These are phyloP conservation scores for Trachops cirrhosus DNA, from an alignment of 2,797 vertebrate species.

Conservation along the genomic window DNA sequence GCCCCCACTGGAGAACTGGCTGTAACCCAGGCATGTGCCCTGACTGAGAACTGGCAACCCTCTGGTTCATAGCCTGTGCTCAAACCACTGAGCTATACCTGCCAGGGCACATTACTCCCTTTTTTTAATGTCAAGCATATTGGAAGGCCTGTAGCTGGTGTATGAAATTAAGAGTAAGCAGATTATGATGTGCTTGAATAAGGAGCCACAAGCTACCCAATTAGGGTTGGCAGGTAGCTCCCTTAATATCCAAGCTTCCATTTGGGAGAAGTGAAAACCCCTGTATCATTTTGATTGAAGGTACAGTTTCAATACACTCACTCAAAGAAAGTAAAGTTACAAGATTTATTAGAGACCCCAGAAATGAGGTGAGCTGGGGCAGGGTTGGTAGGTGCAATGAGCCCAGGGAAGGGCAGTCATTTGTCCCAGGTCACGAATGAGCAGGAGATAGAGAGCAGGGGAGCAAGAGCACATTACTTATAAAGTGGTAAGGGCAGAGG, in stretches of 20 bases:
- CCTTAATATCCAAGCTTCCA: not conserved
- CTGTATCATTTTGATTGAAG: not conserved
- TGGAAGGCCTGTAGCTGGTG: not conserved
- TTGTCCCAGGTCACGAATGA: not conserved
- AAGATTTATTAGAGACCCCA: not conserved
- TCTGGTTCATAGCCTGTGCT: too few species aligned
- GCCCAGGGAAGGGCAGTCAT: not conserved
- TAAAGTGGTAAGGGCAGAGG: not conserved
- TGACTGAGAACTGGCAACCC: too few species aligned
- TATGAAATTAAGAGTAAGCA: not conserved
- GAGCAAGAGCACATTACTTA: not conserved
- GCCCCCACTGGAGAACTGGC: too few species aligned
- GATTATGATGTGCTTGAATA: not conserved
- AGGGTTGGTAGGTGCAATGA: not conserved
- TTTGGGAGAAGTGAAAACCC: not conserved
- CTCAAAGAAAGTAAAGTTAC: not conserved
- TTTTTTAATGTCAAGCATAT: not conserved
- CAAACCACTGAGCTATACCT: too few species aligned
- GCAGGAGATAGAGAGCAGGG: not conserved
- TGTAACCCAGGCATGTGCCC: too few species aligned
- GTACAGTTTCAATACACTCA: not conserved
- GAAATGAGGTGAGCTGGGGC: accelerated
- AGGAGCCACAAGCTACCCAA: not conserved
- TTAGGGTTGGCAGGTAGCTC: not conserved
- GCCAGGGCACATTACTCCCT: not conserved